Percentiles rank a stretch among this genome's conserved stretches.
Conservation (phyloP, 2,797 vertebrate genomes). For the Pogonophryne albipinna region DNA sequence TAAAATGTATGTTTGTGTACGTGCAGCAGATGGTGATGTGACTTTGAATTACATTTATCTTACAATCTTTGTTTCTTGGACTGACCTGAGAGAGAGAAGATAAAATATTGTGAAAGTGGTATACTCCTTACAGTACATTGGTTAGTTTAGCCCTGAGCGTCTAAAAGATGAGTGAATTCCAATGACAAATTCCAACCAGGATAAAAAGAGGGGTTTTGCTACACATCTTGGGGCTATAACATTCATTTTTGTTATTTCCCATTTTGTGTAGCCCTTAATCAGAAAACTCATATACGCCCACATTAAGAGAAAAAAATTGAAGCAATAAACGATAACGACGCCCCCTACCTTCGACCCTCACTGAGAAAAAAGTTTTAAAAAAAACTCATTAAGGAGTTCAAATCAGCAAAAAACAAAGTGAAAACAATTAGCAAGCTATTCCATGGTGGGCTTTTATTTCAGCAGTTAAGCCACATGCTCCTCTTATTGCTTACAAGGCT, state of each 20-base stretch:
- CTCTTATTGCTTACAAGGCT: constrained; percentile 44
- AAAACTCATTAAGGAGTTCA: constrained; percentile 51
- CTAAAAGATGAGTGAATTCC: constrained; percentile 21
- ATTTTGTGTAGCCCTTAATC: constrained; percentile 40
- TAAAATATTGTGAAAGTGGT: background rate
- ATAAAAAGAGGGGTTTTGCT: constrained; percentile 20
- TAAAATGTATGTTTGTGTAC: constrained; percentile 13
- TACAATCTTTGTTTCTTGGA: constrained; percentile 16
- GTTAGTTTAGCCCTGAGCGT: constrained; percentile 15
- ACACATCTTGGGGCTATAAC: constrained; percentile 16
- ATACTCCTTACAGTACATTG: constrained; percentile 18
- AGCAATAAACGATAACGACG: constrained; percentile 53
- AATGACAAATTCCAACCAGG: constrained; percentile 15
- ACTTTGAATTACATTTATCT: constrained; percentile 26
- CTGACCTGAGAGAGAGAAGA: background rate
- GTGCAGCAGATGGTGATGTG: constrained; percentile 36
- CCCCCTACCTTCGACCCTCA: constrained; percentile 35
- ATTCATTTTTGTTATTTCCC: constrained; percentile 27
- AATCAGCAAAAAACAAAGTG: constrained; percentile 53
- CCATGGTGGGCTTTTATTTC: constrained; percentile 46
- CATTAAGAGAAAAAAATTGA: constrained; percentile 4
- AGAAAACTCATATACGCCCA: constrained; percentile 18
- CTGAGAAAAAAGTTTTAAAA: background rate
- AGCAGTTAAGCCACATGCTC: constrained; percentile 52
- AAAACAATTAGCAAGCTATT: constrained; percentile 65